These are phyloP conservation scores for Hyalella azteca DNA, from an alignment of 2,888 invertebrate species.

Conservation along the genomic window DNA sequence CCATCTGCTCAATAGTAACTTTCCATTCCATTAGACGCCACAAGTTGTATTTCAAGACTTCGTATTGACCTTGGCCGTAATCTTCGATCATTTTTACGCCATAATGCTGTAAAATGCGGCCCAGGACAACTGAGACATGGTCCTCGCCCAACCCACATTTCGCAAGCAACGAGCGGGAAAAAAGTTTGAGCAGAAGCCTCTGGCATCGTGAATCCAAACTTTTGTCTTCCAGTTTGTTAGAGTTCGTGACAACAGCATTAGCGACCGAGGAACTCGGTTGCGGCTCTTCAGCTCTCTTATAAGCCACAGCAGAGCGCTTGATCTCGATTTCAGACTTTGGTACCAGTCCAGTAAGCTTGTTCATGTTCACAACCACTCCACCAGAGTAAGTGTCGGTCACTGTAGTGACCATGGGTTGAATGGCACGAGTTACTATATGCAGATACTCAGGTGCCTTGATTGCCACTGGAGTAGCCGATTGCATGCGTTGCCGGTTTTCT, in stretches of 20 bases:
- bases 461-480: not conserved
- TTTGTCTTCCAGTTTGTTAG: slow-evolving; percentile 37
- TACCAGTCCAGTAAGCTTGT: slow-evolving; percentile 53
- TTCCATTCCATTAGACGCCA: slow-evolving; percentile 58
- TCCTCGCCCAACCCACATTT: slow-evolving; percentile 54
- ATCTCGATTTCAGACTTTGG: slow-evolving; percentile 35
- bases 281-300: not conserved
- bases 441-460: not conserved
- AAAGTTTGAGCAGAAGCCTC: slow-evolving; percentile 52
- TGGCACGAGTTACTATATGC: slow-evolving; percentile 51
- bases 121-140: slow-evolving; percentile 56
- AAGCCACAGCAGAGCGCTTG: not conserved
- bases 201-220: slow-evolving; percentile 54
- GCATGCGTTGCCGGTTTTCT: not conserved
- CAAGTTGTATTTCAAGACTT: slow-evolving; percentile 56
- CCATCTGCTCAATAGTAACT: slow-evolving; percentile 58
- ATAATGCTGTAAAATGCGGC: slow-evolving; percentile 54
- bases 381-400: slow-evolving; percentile 47
- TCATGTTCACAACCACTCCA: slow-evolving; percentile 57
- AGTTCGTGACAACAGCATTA: slow-evolving; percentile 24
- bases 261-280: not conserved
- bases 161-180: slow-evolving; percentile 46
- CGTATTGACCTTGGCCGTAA: slow-evolving; percentile 58
- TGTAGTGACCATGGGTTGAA: slow-evolving; percentile 46
- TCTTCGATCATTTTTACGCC: slow-evolving; percentile 58